These are phyloP conservation scores for Amphipoea oculea DNA, from an alignment of 2,888 invertebrate genomes.

Conservation along the genomic window DNA sequence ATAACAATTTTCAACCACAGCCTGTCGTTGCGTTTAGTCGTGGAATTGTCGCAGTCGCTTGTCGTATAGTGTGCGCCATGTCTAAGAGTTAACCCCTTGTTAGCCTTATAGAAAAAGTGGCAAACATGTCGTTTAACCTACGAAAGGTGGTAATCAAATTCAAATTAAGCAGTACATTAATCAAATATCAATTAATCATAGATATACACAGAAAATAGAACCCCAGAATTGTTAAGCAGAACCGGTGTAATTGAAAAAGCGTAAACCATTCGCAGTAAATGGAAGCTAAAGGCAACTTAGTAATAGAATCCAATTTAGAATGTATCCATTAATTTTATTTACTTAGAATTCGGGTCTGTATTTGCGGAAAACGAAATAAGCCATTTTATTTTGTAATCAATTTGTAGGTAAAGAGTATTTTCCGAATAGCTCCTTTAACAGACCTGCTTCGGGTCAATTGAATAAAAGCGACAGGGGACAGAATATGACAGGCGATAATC, in stretches of 20 bases:
- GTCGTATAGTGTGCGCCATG: background rate
- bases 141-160: background rate
- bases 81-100: background rate
- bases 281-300: background rate
- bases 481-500: background rate
- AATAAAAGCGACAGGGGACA: background rate
- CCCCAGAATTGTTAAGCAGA: slow-evolving; percentile 20
- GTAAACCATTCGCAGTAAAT: slow-evolving; percentile 8
- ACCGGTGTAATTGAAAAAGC: slow-evolving; percentile 21
- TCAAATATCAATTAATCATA: background rate
- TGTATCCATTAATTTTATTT: slow-evolving; percentile 6
- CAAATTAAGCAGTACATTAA: slow-evolving; percentile 12
- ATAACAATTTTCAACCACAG: background rate
- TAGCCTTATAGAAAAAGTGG: background rate
- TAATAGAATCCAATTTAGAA: slow-evolving; percentile 33
- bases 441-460: no score
- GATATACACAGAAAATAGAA: background rate
- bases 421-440: background rate
- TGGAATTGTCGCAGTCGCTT: background rate
- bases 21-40: background rate
- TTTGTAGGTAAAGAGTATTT: background rate
- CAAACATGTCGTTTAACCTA: background rate
- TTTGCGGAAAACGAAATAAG: slow-evolving; percentile 9
- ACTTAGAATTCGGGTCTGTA: background rate
- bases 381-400: slow-evolving; percentile 1